Evolutionary conservation across 2,113 vertebrate genomes (phyloP), one percentile per base, ranked within the genome.

Genomic region (Blennius ocellaris): DNA sequence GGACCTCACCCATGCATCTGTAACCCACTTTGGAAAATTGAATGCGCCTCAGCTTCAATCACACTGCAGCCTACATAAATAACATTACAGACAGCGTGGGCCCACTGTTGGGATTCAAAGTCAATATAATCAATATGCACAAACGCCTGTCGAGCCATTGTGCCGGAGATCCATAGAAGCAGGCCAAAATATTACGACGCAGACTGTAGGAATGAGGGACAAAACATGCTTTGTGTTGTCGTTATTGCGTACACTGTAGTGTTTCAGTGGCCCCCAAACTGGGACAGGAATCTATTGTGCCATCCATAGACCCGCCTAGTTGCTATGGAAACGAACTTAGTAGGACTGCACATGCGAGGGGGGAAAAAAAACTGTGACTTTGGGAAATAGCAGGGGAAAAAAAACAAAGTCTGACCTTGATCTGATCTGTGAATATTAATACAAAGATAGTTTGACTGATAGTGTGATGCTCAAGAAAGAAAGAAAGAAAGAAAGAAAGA

Each of bases 281-380:
- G 76, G 80, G 85, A 87, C 91, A 87, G 73, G 55, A 77, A 47
- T 58, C 75, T 77, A 74, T 90, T 92, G 90, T 85, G 41, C 60
- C 53, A 67, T 73, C 48, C 67, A 61, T 69, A 67, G 45, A 69
- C 71, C 75, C 4, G 53, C 41, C 58, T 54, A 37, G 70, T 87
- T 61, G 5, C 78, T 48, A 76, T 87, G 64, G 85, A 76, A 73
- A 91, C 73, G n/a, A 76, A 44, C 21, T 76, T 73, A 30, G 76
- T 61, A 6, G 5, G 58, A 49, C 53, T 44, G 54, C 66, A 63
- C 47, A 44, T 41, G 52, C 47, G 39, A 9, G 11, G 40, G 21
- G 21, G 21, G 21, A 30, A 30, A 30, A 30, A 30, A 30, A 30
- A 73, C 56, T 8, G 2, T 68, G 11, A 37, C 11, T 68, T 55